Evolutionary conservation across 2,888 invertebrate species (phyloP).

Genomic region (Caenorhabditis imperialis): DNA sequence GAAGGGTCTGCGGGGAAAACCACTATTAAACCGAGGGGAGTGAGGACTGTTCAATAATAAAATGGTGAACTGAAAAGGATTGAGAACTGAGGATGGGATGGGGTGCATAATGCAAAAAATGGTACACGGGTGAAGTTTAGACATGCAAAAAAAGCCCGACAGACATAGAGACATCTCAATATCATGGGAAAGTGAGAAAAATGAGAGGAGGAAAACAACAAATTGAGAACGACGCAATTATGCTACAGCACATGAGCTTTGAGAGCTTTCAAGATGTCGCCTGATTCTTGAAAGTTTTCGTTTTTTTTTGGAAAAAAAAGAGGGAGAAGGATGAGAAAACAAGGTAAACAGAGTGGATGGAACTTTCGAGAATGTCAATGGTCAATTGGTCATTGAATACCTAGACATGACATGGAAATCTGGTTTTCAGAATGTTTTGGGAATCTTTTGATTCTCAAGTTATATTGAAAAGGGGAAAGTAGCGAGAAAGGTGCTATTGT

Average conservation of each 20-base stretch:
- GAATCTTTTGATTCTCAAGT: too few relatives aligned
- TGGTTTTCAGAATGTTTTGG: too few relatives aligned
- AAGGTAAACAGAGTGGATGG: constrained; percentile 25
- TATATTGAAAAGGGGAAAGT: too few relatives aligned
- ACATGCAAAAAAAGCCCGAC: constrained; percentile 23
- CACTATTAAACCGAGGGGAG: constrained; percentile 44
- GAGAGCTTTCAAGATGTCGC: constrained; percentile 51
- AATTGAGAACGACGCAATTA: constrained; percentile 50
- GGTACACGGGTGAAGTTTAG: constrained; percentile 4
- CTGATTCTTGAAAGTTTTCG: constrained; percentile 27
- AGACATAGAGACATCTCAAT: background rate
- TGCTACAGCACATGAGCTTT: constrained; percentile 47
- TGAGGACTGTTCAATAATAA: background rate
- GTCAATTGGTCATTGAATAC: too few relatives aligned
- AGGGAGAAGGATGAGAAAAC: background rate
- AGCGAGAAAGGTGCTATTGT: too few relatives aligned
- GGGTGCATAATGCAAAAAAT: background rate
- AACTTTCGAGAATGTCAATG: constrained; percentile 16
- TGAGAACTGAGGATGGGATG: constrained; percentile 23
- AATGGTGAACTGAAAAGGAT: constrained; percentile 25
- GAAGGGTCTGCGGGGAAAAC: constrained; percentile 80
- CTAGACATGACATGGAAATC: too few relatives aligned
- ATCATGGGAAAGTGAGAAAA: constrained; percentile 14
- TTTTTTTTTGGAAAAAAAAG: background rate
- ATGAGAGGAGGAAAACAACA: constrained; percentile 1